Evolutionary conservation across 2,888 invertebrate genomes (phyloP).

Genomic region (Drosophila merina): DNA sequence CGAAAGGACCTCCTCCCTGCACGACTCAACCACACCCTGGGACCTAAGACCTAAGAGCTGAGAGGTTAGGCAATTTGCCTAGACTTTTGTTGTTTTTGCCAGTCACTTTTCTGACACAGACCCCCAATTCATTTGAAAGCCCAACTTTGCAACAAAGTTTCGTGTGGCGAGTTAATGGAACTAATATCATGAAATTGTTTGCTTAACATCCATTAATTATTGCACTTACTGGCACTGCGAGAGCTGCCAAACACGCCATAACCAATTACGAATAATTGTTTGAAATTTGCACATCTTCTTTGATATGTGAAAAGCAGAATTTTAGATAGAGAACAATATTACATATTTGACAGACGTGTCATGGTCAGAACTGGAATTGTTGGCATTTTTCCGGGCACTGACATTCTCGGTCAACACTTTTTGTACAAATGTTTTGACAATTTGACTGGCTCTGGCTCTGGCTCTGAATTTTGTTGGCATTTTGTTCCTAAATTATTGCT

Average conservation of each 20-base stretch:
- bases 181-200: slow-evolving; percentile 49
- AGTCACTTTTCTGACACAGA: slow-evolving; percentile 15
- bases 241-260: slow-evolving; percentile 32
- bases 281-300: slow-evolving; percentile 24
- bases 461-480: slow-evolving; percentile 29
- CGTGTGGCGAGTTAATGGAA: slow-evolving; percentile 40
- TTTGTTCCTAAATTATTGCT: slow-evolving; percentile 19
- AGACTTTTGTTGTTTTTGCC: slow-evolving; percentile 15
- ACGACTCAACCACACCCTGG: slow-evolving; percentile 15
- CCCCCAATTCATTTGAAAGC: slow-evolving; percentile 54
- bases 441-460: slow-evolving; percentile 35
- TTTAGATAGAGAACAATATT: slow-evolving; percentile 48
- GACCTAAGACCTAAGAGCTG: background rate
- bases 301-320: slow-evolving; percentile 24
- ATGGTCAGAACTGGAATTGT: slow-evolving; percentile 28
- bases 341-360: slow-evolving; percentile 66
- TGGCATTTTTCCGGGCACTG: slow-evolving; percentile 38
- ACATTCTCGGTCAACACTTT: slow-evolving; percentile 53
- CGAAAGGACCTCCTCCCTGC: slow-evolving; percentile 27
- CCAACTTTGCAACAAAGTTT: slow-evolving; percentile 24
- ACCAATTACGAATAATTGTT: slow-evolving; percentile 46
- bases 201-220: slow-evolving; percentile 60
- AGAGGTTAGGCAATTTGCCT: slow-evolving; percentile 49
- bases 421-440: slow-evolving; percentile 63
- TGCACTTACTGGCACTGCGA: slow-evolving; percentile 35